Base-by-base conservation (phyloP, 1,140 invertebrate species). In the Mycetomoellerius zeteki region DNA sequence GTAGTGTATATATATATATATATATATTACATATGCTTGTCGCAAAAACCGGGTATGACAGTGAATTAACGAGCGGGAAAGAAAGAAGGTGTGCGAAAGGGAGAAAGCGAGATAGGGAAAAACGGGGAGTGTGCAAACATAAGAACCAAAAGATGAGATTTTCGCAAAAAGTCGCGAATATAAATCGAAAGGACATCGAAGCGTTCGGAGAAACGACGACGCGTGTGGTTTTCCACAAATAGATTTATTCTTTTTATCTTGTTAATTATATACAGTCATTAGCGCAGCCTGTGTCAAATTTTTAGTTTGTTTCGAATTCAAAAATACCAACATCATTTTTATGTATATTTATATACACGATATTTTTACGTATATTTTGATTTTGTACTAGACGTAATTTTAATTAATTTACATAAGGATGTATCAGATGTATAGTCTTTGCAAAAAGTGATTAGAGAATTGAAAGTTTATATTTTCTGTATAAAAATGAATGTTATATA, bases 11-110 rank as follows among this genome's bases (percentile, higher is more conserved):
- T 69, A 69, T 69, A 69, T 69, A n/a, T n/a, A n/a, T 33, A 65
- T 65, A 65, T 69, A 69, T 69, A 69, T 69, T 69, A 69, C 85
- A 87, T 52, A 85, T 82, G 89, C 88, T 90, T 90, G 60, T 91
- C 77, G 85, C 89, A 82, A 62, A 80, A 62, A 78, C 24, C 37
- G 43, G 50, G 62, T 64, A 33, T 71, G 62, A 71, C 21, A 77
- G 21, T 76, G 30, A 89, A 58, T 80, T 76, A 12, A 67, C 19
- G 64, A 82, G 43, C 27, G 37, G 52, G 27, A 24, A 33, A 58
- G 12, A 60, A 14, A 33, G 54, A 50, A 8, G 16, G 12, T 16
- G 33, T 37, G 43, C 16, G 30, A 64, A 16, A 72, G 43, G 27
- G 30, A 77, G 14, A 62, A 27, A 50, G 10, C 14, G 50, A 37